Conservation (phyloP, 2,888 invertebrate genomes). For the Proisotoma minuta region DNA sequence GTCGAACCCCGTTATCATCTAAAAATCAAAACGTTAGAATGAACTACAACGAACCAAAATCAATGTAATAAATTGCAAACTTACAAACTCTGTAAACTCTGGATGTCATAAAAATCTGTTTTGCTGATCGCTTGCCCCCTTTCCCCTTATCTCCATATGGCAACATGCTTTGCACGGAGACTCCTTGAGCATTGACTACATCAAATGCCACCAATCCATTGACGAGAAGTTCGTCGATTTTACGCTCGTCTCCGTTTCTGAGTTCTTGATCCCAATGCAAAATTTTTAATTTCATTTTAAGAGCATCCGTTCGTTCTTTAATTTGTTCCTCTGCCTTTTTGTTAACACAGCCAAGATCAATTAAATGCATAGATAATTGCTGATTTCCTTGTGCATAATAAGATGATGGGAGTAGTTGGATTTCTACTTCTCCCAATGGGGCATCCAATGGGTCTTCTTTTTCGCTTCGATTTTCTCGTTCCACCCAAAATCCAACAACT, state of each 20-base stretch:
- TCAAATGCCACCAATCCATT: too few relatives aligned
- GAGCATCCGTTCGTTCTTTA: neutral
- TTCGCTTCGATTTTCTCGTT: too few relatives aligned
- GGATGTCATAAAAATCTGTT: neutral
- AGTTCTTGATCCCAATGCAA: too few relatives aligned
- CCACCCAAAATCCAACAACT: too few relatives aligned
- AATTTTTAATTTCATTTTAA: neutral
- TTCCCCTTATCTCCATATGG: neutral
- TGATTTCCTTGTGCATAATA: neutral
- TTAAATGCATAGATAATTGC: neutral
- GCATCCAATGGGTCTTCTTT: too few relatives aligned
- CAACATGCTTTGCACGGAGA: neutral
- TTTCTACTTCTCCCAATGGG: neutral
- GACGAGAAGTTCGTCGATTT: too few relatives aligned
- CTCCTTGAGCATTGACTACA: neutral
- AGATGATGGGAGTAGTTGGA: neutral
- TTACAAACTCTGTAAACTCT: neutral
- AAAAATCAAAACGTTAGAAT: too few relatives aligned
- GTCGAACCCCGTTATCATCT: too few relatives aligned
- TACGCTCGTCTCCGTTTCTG: neutral
- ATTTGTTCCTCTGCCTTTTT: neutral
- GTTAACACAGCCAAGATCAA: neutral
- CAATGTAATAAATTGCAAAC: too few relatives aligned
- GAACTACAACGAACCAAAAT: too few relatives aligned
- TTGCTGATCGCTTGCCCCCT: neutral